Evolutionary conservation across 2,888 invertebrate species (phyloP), one percentile per base, ranked within the genome.

Genomic region (Morpho helenor): DNA sequence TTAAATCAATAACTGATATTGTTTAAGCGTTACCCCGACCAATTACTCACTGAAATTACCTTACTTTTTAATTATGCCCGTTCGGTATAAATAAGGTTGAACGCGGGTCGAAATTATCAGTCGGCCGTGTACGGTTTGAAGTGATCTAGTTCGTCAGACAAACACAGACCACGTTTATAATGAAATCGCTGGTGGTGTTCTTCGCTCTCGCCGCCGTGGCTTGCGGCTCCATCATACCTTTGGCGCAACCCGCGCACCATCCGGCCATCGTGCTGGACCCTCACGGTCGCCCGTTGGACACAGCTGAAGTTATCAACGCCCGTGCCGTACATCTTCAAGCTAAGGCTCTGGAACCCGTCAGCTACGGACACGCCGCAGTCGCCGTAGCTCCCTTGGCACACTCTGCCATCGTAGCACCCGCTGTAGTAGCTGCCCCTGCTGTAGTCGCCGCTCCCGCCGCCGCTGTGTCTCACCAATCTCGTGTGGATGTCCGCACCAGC

Each of bases 121-220:
- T 82, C 82, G 76, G 68, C 80, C 77, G 76, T 68, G 70, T 64
- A 70, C 78, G 78, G 81, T 80, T 78, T 74, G 77, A 82, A 81
- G 82, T 81, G 81, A 80, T 82, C 77, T 74, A 70, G 74, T 77
- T 77, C 75, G 77, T 73, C 76, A 74, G 71, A 70, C 64, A 72
- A 76, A 75, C 85, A 87, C 87, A 87, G 87, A 86, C 85, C 85
- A 81, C 78, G 77, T 73, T 74, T 68, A 69, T 53, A 66, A 87
- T 87, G 86, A 79, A 79, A 77, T 77, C 88, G 87, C 77, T 91
- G 92, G 92, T 92, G 91, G 92, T 92, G 85, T 92, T 93, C 81
- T 92, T 92, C 83, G 92, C 92, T 84, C 83, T 93, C 66, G 82
- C 91, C 75, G 91, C 93, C 66, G 84, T 92, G 76, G 93, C 91